Conservation (phyloP, 2,888 invertebrate species). For the Lepidonotus clava region DNA sequence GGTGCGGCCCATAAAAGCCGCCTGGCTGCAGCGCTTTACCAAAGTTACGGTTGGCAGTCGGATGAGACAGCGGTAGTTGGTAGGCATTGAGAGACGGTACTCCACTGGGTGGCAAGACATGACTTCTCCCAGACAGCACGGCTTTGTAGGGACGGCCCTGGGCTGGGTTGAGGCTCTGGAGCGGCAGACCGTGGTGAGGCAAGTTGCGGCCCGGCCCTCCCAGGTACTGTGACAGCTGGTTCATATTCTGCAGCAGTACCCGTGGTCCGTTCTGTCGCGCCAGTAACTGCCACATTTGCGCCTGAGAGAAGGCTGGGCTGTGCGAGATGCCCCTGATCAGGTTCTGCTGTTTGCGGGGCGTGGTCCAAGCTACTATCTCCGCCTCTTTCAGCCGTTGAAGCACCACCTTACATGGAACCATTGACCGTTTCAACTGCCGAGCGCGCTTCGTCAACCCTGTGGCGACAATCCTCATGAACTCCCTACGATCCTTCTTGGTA, state of each 20-base stretch:
- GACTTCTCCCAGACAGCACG: background rate
- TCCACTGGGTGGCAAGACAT: background rate
- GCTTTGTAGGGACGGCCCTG: conserved; percentile 14
- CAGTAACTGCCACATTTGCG: background rate
- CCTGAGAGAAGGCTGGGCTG: background rate
- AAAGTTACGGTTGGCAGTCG: conserved; percentile 6
- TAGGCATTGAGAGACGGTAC: background rate
- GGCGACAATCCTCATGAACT: conserved; percentile 68
- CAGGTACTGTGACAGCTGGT: background rate
- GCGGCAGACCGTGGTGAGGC: background rate
- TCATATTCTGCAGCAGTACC: background rate
- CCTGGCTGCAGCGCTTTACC: conserved; percentile 35
- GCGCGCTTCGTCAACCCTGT: conserved; percentile 71
- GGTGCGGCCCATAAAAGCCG: background rate
- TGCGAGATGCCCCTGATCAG: background rate
- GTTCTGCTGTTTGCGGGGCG: background rate
- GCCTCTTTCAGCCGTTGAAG: conserved; percentile 65
- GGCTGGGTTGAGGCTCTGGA: background rate
- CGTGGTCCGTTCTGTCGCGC: background rate
- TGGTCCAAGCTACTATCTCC: conserved; percentile 62
- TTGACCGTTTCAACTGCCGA: conserved; percentile 64
- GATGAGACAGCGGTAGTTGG: background rate
- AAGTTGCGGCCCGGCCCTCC: background rate
- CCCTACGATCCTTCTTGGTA: conserved; percentile 66
- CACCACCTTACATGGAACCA: conserved; percentile 68